Conservation (phyloP, 2,888 invertebrate genomes). For the Cantharis rufa region DNA sequence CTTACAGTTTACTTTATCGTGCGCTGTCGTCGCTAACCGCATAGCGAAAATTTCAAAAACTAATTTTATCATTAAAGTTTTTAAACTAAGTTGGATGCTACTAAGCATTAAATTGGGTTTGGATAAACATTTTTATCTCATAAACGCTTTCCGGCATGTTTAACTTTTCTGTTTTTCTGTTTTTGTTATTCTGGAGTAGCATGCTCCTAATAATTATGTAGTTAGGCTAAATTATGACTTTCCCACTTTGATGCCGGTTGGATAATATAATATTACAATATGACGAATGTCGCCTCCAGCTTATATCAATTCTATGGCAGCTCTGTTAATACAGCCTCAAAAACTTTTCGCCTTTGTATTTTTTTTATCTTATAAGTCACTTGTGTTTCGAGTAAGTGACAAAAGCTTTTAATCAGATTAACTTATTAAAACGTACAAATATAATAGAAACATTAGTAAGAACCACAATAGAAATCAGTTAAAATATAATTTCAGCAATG, state of each 20-base stretch:
- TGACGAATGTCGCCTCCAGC: not conserved
- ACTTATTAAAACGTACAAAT: not conserved
- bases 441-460: not conserved
- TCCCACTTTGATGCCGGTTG: not conserved
- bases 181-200: not conserved
- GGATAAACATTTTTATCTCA: not conserved
- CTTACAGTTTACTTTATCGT: not conserved
- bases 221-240: not conserved
- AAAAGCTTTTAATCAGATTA: not conserved
- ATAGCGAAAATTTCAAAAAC: not conserved
- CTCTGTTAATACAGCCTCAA: not conserved
- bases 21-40: not conserved
- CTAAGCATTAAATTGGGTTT: not conserved
- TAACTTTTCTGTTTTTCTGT: not conserved
- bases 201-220: not conserved
- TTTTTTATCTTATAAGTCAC: conserved; percentile 1
- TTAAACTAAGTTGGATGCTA: not conserved
- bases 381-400: not conserved
- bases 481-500: too few relatives aligned
- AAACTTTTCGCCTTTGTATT: not conserved
- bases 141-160: not conserved
- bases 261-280: not conserved
- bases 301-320: not conserved
- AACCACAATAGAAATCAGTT: not conserved
- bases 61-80: not conserved